Conservation (phyloP, 1,140 invertebrate species). For the Hyposmocoma kahamanoa region DNA sequence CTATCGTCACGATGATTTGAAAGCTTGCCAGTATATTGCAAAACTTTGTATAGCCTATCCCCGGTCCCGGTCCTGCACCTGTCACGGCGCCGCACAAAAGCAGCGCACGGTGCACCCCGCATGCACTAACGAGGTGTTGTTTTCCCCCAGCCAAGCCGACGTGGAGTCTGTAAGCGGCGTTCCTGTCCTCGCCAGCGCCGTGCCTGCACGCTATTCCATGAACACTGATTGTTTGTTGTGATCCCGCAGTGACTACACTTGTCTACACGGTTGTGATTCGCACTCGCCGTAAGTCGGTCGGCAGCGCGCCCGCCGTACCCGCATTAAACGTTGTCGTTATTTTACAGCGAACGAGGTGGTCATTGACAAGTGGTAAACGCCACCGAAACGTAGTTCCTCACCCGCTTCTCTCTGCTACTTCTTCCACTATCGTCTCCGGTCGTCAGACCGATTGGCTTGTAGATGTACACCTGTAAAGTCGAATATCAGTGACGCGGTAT, state of each 20-base stretch:
- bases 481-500: slow-evolving; percentile 16
- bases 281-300: slow-evolving; percentile 58
- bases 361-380: slow-evolving; percentile 76
- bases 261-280: slow-evolving; percentile 70
- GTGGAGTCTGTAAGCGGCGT: slow-evolving; percentile 62
- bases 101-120: too few relatives aligned
- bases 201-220: slow-evolving; percentile 71
- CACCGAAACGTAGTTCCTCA: slow-evolving; percentile 66
- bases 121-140: slow-evolving; percentile 67
- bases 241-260: slow-evolving; percentile 69
- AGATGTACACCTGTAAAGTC: slow-evolving; percentile 25
- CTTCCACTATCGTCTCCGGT: slow-evolving; percentile 57
- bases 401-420: slow-evolving; percentile 63
- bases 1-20: too few relatives aligned
- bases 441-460: slow-evolving; percentile 51
- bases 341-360: slow-evolving; percentile 76
- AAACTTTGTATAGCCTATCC: slow-evolving; percentile 32
- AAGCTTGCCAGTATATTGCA: too few relatives aligned
- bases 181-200: slow-evolving; percentile 52
- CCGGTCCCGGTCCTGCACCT: slow-evolving; percentile 11
- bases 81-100: slow-evolving; percentile 15
- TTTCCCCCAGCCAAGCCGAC: slow-evolving; percentile 59
- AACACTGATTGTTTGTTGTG: slow-evolving; percentile 72
- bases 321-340: slow-evolving; percentile 69
- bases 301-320: slow-evolving; percentile 48